Evolutionary conservation across 2,888 invertebrate species (phyloP).

Genomic region (Erynnis tages): DNA sequence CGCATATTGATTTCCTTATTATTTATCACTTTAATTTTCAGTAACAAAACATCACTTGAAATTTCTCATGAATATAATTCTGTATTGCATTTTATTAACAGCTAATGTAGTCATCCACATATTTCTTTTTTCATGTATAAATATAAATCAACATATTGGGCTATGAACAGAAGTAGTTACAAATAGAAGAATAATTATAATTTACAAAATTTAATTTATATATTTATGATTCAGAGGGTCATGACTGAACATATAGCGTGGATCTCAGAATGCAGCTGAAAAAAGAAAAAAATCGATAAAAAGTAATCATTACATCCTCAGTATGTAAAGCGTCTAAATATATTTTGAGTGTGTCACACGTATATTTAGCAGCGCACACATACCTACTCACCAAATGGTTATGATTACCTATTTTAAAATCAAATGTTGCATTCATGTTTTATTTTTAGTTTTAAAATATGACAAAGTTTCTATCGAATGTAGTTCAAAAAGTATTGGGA

Average conservation of each 20-base stretch:
- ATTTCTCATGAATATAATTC: constrained; percentile 48
- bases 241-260: constrained; percentile 76
- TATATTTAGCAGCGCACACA: constrained; percentile 45
- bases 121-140: constrained; percentile 45
- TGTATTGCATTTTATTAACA: constrained; percentile 61
- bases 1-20: constrained; percentile 49
- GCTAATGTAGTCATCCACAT: constrained; percentile 54
- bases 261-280: constrained; percentile 80
- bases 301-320: constrained; percentile 50
- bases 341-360: constrained; percentile 29
- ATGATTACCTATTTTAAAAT: constrained; percentile 62
- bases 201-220: constrained; percentile 65
- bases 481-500: constrained; percentile 75
- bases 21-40: constrained; percentile 44
- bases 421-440: constrained; percentile 70
- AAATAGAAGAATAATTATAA: constrained; percentile 56
- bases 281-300: constrained; percentile 50
- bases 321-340: constrained; percentile 42
- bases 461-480: constrained; percentile 72
- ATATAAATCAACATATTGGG: constrained; percentile 58
- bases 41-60: constrained; percentile 46
- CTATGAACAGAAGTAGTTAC: constrained; percentile 67
- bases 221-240: constrained; percentile 72
- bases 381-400: constrained; percentile 72
- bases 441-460: constrained; percentile 71